Percentiles rank a stretch among this genome's conserved stretches.
These are phyloP conservation scores for Laothoe populi DNA, from an alignment of 2,888 invertebrate species.

Conservation along the genomic window DNA sequence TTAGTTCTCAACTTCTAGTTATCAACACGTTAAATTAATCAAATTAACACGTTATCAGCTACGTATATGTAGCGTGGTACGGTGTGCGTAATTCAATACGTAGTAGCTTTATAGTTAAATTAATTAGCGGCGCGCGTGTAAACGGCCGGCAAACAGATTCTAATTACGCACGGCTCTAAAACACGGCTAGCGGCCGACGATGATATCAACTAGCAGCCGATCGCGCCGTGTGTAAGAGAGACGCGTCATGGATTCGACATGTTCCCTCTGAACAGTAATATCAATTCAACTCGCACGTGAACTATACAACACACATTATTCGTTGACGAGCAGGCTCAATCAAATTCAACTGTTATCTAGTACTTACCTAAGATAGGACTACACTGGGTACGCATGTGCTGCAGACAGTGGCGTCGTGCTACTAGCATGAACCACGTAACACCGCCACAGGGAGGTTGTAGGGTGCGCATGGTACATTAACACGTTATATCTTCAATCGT, in stretches of 20 bases:
- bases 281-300: background rate
- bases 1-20: too few relatives aligned
- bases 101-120: background rate
- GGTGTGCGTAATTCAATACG: background rate
- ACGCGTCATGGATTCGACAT: background rate
- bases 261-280: background rate
- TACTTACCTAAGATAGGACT: too few relatives aligned
- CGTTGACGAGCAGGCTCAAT: too few relatives aligned
- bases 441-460: too few relatives aligned
- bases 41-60: background rate
- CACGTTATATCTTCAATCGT: too few relatives aligned
- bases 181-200: background rate
- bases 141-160: background rate
- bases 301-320: background rate
- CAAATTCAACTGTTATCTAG: too few relatives aligned
- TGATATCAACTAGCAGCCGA: conserved; percentile 11
- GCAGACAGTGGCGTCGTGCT: too few relatives aligned
- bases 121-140: background rate
- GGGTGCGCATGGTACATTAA: too few relatives aligned
- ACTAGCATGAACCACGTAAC: too few relatives aligned
- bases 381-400: too few relatives aligned
- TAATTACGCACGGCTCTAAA: conserved; percentile 3
- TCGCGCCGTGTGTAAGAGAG: background rate
- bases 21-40: too few relatives aligned
- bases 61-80: background rate